These are phyloP conservation scores for Ypsolopha sequella DNA, from an alignment of 2,888 invertebrate genomes.

Conservation along the genomic window DNA sequence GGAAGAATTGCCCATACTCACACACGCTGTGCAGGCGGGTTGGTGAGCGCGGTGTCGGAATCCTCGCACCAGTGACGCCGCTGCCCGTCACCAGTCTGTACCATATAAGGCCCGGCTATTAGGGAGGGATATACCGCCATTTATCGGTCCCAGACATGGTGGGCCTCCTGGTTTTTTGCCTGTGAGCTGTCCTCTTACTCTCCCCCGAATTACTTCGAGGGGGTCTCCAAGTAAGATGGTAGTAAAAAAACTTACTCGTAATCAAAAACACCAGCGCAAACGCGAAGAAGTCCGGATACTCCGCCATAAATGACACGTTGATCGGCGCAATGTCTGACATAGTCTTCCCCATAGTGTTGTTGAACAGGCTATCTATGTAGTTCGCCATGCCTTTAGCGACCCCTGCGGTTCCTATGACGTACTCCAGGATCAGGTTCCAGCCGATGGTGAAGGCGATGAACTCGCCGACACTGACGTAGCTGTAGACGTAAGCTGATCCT, in stretches of 20 bases:
- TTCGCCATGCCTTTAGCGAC: slow-evolving; percentile 84
- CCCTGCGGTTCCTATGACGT: slow-evolving; percentile 86
- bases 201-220: no score
- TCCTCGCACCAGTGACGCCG: no score
- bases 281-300: slow-evolving; percentile 85
- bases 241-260: slow-evolving; percentile 68
- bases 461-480: slow-evolving; percentile 92
- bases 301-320: slow-evolving; percentile 72
- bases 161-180: no score
- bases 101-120: no score
- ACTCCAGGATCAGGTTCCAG: slow-evolving; percentile 93
- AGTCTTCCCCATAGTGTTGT: slow-evolving; percentile 75
- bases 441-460: slow-evolving; percentile 92
- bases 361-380: slow-evolving; percentile 80
- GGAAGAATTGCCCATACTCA: no score
- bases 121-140: no score
- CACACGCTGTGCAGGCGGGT: no score
- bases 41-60: no score
- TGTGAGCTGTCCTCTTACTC: no score
- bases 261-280: slow-evolving; percentile 77
- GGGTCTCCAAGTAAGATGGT: no score
- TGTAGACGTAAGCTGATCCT: slow-evolving; percentile 93
- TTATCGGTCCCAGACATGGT: no score
- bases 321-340: slow-evolving; percentile 77
- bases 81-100: no score